Conservation (phyloP, 1,140 invertebrate genomes). For the Ostrea edulis region DNA sequence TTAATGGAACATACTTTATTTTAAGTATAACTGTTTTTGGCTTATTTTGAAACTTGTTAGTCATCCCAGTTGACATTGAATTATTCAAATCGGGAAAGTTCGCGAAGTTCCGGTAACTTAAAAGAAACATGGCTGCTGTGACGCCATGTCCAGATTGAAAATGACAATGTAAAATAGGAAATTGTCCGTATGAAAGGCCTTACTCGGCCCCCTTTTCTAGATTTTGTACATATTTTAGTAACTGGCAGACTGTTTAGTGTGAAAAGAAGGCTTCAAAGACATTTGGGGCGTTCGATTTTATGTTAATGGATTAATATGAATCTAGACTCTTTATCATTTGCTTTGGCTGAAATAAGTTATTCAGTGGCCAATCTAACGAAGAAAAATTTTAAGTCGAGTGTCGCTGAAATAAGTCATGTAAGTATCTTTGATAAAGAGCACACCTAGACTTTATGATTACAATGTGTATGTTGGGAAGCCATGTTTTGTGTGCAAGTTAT, state of each 20-base stretch:
- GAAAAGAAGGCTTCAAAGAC: conserved; percentile 79
- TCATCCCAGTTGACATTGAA: background rate
- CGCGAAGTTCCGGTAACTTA: conserved; percentile 46
- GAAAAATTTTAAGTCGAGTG: conserved; percentile 94
- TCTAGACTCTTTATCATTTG: conserved; percentile 98
- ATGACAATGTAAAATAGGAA: conserved; percentile 66
- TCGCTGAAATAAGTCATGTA: conserved; percentile 90
- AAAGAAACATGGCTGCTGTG: conserved; percentile 69
- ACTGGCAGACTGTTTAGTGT: conserved; percentile 62
- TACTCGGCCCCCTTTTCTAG: conserved; percentile 58
- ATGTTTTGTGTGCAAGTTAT: background rate
- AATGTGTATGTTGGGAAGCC: too few species aligned
- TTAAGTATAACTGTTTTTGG: background rate
- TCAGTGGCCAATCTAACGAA: conserved; percentile 96
- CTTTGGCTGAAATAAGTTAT: conserved; percentile 98
- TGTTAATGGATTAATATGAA: conserved; percentile 96
- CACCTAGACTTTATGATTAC: background rate
- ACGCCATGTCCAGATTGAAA: conserved; percentile 74
- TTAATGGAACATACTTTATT: background rate
- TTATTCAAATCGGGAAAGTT: conserved; percentile 21
- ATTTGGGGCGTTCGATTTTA: conserved; percentile 80
- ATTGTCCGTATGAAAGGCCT: conserved; percentile 70
- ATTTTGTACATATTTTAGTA: conserved; percentile 67
- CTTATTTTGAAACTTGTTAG: background rate
- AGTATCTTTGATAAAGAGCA: conserved; percentile 64